Percentiles rank a stretch among this genome's conserved stretches.
phyloP scores from a whole-genome alignment of 2,888 invertebrate species.

The Nysson spinosus region DNA sequence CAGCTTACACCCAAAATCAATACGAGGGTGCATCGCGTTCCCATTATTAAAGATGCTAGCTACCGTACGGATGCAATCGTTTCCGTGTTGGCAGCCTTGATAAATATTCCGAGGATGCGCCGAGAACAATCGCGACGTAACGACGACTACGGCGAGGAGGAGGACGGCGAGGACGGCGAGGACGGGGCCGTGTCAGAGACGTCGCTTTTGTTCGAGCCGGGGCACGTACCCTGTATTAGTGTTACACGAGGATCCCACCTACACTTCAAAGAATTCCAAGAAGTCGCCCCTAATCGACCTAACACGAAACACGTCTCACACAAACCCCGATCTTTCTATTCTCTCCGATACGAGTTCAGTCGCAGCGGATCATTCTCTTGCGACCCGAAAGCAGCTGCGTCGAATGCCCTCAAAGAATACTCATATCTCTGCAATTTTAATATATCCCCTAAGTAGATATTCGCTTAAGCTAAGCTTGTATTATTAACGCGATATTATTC shows the following conservation, averaged over 20 bases:
- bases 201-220: conserved; percentile 38
- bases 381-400: no score
- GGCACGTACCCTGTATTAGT: conserved; percentile 48
- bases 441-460: no score
- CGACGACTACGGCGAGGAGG: conserved; percentile 42
- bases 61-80: conserved; percentile 27
- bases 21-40: conserved; percentile 51
- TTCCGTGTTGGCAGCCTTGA: conserved; percentile 34
- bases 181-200: conserved; percentile 15
- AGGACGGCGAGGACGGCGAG: conserved; percentile 24
- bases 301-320: not conserved
- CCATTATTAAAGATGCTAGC: conserved; percentile 55
- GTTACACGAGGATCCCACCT: conserved; percentile 33
- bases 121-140: conserved; percentile 49
- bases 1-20: conserved; percentile 56
- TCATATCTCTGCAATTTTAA: no score
- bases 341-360: no score
- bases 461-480: no score
- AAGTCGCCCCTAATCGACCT: conserved; percentile 7
- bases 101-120: conserved; percentile 55
- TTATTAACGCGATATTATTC: no score
- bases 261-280: conserved; percentile 32
- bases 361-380: no score
- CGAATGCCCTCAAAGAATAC: no score
- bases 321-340: no score